Base-by-base conservation (phyloP, 2,797 vertebrate genomes). In the Sternarchorhynchus goeldii region DNA sequence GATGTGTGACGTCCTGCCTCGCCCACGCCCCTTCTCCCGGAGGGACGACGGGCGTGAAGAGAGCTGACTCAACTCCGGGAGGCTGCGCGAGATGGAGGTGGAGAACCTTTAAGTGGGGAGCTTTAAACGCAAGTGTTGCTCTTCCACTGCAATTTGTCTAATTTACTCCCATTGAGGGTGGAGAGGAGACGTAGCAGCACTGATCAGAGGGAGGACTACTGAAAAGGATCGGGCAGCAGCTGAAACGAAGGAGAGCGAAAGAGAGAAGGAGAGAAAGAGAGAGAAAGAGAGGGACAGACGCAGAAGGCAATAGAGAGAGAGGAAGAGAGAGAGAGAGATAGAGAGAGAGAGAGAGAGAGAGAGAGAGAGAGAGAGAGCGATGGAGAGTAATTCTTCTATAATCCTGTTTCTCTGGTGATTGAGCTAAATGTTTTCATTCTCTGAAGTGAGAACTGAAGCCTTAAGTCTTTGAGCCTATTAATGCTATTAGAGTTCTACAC, bases 391-490 rank as follows among this genome's bases (percentile, higher is more conserved):
- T 36, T 20, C 55, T 18, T 67, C 31, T 34, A 59, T 72, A 80
- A 65, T 58, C 66, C 50, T 50, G 58, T 77, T 66, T 81, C 60
- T 78, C 69, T 79, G 39, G 69, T 79, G 81, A 75, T 53, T 57
- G 73, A 85, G 68, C 80, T 60, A 45, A 50, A 12, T 62, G 55
- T 77, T 34, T 39, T 85, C 71, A 83, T 41, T 62, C 81, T 83
- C 84, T 82, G 77, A 85, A 83, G 64, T 57, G 65, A 71, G 73
- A 84, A 85, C 45, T 20, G 45, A 77, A 31, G 36, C 20, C n/a
- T 36, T 31, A 55, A 12, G 58, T 64, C 18, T 36, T 60, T 59
- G 25, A 59, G 21, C 29, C 17, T 74, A 29, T 71, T 31, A 41
- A 25, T 21, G 32, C 20, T 20, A 50, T 50, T 50, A 50, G 45